Conservation (phyloP, 2,113 vertebrate genomes). For the Probosciger aterrimus region DNA sequence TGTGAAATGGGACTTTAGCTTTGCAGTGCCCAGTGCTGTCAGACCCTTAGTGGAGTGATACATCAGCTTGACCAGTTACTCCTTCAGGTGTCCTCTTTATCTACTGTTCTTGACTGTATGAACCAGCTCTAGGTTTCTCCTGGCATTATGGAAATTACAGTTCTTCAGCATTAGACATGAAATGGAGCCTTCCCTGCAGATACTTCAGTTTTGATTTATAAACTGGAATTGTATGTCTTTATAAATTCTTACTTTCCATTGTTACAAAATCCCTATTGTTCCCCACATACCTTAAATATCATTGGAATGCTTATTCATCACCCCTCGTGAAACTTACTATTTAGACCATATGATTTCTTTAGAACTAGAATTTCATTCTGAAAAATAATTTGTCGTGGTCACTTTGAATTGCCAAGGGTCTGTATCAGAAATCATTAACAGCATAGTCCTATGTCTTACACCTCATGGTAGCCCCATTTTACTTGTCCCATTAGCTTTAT, state of each 20-base stretch:
- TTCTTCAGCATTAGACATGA: background rate
- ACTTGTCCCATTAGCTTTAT: background rate
- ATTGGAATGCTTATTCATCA: background rate
- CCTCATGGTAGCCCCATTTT: background rate
- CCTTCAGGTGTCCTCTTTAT: slow-evolving; percentile 21
- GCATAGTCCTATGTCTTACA: background rate
- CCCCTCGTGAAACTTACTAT: background rate
- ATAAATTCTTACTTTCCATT: background rate
- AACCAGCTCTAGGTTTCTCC: slow-evolving; percentile 36
- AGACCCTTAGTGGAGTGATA: background rate
- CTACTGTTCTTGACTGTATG: slow-evolving; percentile 24
- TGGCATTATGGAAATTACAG: slow-evolving; percentile 44
- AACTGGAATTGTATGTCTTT: background rate
- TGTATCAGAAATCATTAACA: background rate
- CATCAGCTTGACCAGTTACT: background rate
- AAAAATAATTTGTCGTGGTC: background rate
- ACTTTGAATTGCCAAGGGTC: background rate
- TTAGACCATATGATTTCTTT: background rate
- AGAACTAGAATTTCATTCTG: background rate
- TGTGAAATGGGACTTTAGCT: background rate
- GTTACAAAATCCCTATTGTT: background rate
- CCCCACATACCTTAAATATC: background rate
- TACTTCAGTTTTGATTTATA: background rate
- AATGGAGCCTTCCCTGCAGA: background rate
- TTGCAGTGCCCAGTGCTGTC: background rate